phyloP scores from a whole-genome alignment of 2,113 vertebrate genomes.

The Porphyrio hochstetteri region DNA sequence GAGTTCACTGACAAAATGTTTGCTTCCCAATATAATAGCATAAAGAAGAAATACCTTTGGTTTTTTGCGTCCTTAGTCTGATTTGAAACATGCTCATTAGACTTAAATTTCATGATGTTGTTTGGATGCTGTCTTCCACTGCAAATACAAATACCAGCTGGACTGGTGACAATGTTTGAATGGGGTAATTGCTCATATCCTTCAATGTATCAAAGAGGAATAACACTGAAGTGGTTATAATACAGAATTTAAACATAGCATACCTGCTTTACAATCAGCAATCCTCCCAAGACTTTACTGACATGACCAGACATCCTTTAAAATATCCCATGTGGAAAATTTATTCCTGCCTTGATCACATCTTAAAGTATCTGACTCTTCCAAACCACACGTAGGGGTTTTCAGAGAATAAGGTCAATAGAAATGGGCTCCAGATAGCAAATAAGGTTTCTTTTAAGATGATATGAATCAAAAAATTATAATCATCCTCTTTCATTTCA shows the following conservation, averaged over 20 bases:
- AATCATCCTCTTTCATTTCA: not conserved
- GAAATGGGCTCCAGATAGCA: not conserved
- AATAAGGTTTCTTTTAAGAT: not conserved
- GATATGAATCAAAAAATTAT: not conserved
- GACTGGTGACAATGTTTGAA: not conserved
- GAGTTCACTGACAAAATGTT: not conserved
- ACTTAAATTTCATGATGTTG: not conserved
- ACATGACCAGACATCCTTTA: not conserved
- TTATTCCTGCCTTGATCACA: not conserved
- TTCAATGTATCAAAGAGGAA: not conserved
- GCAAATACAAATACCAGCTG: not conserved
- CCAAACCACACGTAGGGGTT: not conserved
- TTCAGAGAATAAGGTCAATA: not conserved
- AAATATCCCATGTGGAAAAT: not conserved
- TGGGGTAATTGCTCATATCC: not conserved
- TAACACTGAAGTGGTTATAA: not conserved
- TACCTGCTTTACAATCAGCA: not conserved
- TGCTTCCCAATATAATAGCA: not conserved
- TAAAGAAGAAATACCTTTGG: not conserved
- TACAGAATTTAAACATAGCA: not conserved
- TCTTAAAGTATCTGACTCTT: slow-evolving; percentile 3
- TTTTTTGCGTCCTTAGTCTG: not conserved
- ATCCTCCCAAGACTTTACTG: not conserved
- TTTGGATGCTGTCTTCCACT: not conserved
- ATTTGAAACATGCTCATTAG: not conserved